Conservation (phyloP, 2,113 vertebrate genomes). For the Psettodes erumei region DNA sequence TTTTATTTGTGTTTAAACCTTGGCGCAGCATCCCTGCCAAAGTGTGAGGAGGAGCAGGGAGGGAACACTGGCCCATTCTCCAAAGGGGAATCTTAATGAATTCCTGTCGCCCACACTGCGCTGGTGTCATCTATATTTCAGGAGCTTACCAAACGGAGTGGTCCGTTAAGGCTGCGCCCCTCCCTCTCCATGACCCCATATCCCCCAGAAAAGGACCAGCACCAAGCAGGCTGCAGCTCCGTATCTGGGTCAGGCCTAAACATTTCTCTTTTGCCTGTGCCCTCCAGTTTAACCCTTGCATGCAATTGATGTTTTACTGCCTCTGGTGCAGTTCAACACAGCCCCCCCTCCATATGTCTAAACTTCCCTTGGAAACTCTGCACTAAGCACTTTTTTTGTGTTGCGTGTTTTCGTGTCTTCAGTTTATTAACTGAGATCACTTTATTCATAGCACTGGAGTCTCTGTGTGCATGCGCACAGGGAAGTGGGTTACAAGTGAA, state of each 20-base stretch:
- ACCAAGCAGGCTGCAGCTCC: background rate
- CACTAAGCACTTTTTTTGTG: conserved; percentile 8
- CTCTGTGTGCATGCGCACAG: background rate
- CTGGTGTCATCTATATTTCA: conserved; percentile 75
- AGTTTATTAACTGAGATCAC: conserved; percentile 3
- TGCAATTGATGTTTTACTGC: conserved; percentile 2
- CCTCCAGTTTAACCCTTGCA: conserved; percentile 24
- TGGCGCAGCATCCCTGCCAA: background rate
- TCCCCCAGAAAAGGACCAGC: conserved; percentile 12
- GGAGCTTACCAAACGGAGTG: conserved; percentile 43
- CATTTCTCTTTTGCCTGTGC: conserved; percentile 20
- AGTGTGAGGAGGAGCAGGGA: conserved; percentile 24
- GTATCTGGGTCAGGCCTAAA: conserved; percentile 63
- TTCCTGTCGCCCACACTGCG: conserved; percentile 35
- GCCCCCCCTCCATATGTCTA: background rate
- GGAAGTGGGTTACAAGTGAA: conserved; percentile 59
- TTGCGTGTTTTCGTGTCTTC: background rate
- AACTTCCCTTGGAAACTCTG: conserved; percentile 20
- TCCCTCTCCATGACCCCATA: background rate
- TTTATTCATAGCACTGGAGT: conserved; percentile 15
- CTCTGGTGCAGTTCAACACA: background rate
- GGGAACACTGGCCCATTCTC: conserved; percentile 12
- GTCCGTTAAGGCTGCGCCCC: conserved; percentile 5
- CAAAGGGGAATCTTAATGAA: conserved; percentile 65
- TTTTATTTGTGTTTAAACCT: conserved; percentile 25